Percentiles rank a stretch among this genome's conserved stretches.
These are phyloP conservation scores for Neomorphus geoffroyi DNA, from an alignment of 2,797 vertebrate species.

Conservation along the genomic window DNA sequence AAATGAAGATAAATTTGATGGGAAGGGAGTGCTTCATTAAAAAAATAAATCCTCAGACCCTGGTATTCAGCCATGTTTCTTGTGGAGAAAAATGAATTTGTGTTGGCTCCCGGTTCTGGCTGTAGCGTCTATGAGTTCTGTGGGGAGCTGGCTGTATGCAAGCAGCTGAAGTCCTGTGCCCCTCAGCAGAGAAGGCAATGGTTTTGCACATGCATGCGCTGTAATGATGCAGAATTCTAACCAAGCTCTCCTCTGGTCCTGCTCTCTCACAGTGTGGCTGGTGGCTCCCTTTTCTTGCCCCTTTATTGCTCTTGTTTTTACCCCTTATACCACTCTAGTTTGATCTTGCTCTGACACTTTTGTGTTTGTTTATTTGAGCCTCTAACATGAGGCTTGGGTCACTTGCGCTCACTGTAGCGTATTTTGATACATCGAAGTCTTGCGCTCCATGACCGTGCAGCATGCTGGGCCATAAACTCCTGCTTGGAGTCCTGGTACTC, in stretches of 20 bases:
- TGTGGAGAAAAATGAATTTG: neutral
- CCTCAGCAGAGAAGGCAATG: neutral
- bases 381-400: neutral
- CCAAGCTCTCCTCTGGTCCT: neutral
- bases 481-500: neutral
- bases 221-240: neutral
- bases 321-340: neutral
- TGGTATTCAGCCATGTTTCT: neutral
- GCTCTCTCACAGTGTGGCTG: neutral
- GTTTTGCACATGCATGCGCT: neutral
- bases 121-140: neutral
- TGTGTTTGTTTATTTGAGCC: neutral
- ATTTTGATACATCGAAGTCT: neutral
- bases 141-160: neutral
- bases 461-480: neutral
- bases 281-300: neutral
- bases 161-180: neutral
- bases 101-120: neutral
- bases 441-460: rapidly evolving
- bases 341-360: neutral
- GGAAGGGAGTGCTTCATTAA: neutral
- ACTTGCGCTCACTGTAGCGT: neutral
- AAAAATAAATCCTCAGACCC: neutral
- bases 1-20: neutral
- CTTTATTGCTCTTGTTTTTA: neutral